These are phyloP conservation scores for Tor tambroides DNA, from an alignment of 2,113 vertebrate genomes.

Conservation along the genomic window DNA sequence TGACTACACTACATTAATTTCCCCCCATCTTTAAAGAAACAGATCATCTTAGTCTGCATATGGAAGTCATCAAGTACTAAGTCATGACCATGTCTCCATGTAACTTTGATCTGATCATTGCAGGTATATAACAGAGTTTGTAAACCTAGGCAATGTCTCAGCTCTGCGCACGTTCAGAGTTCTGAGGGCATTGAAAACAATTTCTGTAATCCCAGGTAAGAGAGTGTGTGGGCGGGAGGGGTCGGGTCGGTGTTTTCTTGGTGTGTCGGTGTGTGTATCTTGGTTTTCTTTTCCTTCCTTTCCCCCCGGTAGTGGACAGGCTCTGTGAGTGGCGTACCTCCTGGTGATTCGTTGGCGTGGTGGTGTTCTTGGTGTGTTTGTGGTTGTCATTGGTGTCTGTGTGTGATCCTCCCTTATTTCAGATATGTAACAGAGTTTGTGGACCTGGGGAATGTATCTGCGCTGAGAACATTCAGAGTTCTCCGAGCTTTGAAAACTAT, in stretches of 20 bases:
- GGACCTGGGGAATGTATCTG: constrained; percentile 95
- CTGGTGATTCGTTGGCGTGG: constrained; percentile 80
- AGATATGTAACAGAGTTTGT: constrained; percentile 96
- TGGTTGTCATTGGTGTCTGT: constrained; percentile 86
- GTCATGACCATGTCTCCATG: constrained; percentile 63
- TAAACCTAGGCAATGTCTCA: constrained; percentile 97
- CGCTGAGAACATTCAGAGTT: constrained; percentile 97
- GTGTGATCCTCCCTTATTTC: constrained; percentile 89
- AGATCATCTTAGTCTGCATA: constrained; percentile 52
- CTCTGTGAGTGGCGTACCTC: constrained; percentile 91
- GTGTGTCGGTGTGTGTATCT: constrained; percentile 63
- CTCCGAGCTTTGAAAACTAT: constrained; percentile 97
- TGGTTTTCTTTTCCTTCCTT: constrained; percentile 70
- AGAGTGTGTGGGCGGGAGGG: constrained; percentile 60
- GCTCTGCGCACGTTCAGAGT: constrained; percentile 92
- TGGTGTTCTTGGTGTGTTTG: constrained; percentile 77
- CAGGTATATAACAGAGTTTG: constrained; percentile 97
- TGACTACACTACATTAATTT: not conserved
- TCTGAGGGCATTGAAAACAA: constrained; percentile 94
- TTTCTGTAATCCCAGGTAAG: constrained; percentile 96
- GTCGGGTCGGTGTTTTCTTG: constrained; percentile 71
- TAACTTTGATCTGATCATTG: constrained; percentile 99
- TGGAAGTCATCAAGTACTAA: constrained; percentile 43
- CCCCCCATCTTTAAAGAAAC: constrained; percentile 4
- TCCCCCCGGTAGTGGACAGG: constrained; percentile 82